Base-by-base conservation (phyloP, 1,140 invertebrate species). In the Bombus vancouverensis region DNA sequence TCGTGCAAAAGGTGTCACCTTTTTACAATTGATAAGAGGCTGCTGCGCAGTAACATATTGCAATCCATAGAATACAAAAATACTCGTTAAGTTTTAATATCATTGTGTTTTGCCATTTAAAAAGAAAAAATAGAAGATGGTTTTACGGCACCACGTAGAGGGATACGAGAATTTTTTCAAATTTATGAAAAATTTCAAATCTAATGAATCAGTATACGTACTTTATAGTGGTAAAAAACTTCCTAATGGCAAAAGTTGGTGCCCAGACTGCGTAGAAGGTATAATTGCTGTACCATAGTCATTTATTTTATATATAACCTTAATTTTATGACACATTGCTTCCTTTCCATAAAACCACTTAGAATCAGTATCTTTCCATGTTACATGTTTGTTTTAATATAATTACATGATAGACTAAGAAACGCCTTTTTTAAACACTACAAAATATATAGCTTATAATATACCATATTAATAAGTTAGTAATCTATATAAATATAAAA, bases 211-310 rank as follows among this genome's bases (percentile, higher is more conserved):
- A 3, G 95, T 97, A 53, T 95, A 96, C 90, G 95, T 97, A 28
- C 95, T 97, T 37, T 98, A 96, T 89, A 96, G 95, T 87, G 97
- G 97, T 53, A 95, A 96, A 32, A 97, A 97, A 92, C 91, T 96
- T 62, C 93, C 96, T n/a, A 95, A 95, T 89, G 97, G 97, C 12
- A 89, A 95, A 74, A 97, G 97, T 92, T 98, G 97, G 97, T 98
- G 97, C 90, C 95, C 96, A 4, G 97, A 98, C 92, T 98, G 97
- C 92, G 96, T 97, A 42, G 95, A 95, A 96, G 97, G 96, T 97
- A 95, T 93, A 80, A 79, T 81, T 81, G 8, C 34, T 71, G 28
- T 53, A 84, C 34, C 47, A 66, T 62, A 44, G 15, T 44, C 39
- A 37, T 65, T 59, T 83, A 42, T 70, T 53, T 62, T 4, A 9